Evolutionary conservation across 2,797 vertebrate species (phyloP), one percentile per base, ranked within the genome.

Genomic region (Enteromius mattozi): DNA sequence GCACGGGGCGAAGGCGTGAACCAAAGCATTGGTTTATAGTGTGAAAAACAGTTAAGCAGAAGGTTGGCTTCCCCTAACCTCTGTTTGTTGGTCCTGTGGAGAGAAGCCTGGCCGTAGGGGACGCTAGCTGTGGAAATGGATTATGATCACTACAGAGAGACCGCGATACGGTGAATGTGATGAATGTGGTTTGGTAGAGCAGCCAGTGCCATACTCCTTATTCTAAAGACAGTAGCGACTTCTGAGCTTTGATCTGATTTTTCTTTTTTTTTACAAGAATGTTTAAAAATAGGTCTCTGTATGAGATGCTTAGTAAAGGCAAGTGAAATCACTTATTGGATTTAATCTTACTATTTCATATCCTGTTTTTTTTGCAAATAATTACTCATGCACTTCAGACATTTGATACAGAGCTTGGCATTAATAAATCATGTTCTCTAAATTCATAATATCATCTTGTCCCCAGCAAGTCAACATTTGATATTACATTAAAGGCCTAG

Each of bases 401-500:
- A 92, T 92, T 92, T 93, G 90, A 93, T 93, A 90, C 89, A 86
- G 80, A 84, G 92, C 91, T 88, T 78, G 17, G 89, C 80, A 94
- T 95, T 91, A 94, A 94, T 94, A 93, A 93, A 94, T 93, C 90
- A 94, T 94, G 84, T 82, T 89, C 77, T 40, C 92, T 94, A 94
- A 95, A 95, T 95, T 94, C 91, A 94, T 94, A 94, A 94, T 94
- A 93, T 93, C 89, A 87, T 94, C 92, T 89, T 92, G 92, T 94
- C 92, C 93, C 92, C 90, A 89, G 93, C 91, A 94, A 94, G 77
- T 93, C 93, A 93, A 92, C 92, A 95, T 95, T 94, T 95, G 94
- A 95, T 95, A 94, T 94, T 92, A 93, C 93, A 94, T 95, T 94
- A 94, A 92, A 94, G 91, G 93, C 94, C 93, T 91, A 88, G 91